phyloP scores from a whole-genome alignment of 2,113 vertebrate genomes.

The Phrynosoma platyrhinos region DNA sequence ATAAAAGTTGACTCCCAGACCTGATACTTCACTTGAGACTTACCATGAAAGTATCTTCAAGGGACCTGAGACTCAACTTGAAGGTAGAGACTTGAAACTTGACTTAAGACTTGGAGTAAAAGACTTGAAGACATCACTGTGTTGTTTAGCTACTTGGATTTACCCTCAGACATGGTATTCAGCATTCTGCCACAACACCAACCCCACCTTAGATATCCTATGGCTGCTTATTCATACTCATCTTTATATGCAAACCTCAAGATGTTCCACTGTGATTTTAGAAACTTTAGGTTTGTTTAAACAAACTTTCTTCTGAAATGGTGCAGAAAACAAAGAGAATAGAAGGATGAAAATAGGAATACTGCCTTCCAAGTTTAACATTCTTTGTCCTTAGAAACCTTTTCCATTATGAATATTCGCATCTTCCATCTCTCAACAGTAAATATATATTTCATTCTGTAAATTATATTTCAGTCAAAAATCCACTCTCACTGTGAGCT shows the following conservation, averaged over 20 bases:
- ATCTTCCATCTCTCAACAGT: background rate
- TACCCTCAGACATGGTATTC: too few relatives aligned
- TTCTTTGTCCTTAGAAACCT: background rate
- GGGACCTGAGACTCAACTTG: too few relatives aligned
- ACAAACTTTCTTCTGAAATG: background rate
- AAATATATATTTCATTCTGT: constrained; percentile 5
- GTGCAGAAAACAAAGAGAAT: background rate
- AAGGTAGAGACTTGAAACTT: too few relatives aligned
- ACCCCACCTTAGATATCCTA: too few relatives aligned
- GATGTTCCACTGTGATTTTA: background rate
- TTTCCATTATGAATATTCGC: background rate
- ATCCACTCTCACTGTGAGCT: background rate
- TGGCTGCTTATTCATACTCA: background rate
- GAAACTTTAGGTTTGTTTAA: background rate
- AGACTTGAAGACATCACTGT: too few relatives aligned
- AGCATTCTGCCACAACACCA: too few relatives aligned
- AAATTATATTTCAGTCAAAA: constrained; percentile 45
- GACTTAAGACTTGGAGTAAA: too few relatives aligned
- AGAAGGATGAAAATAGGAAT: too few relatives aligned
- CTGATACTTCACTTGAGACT: too few relatives aligned
- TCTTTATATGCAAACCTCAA: background rate
- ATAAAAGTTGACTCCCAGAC: too few relatives aligned
- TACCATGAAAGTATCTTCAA: too few relatives aligned
- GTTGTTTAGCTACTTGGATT: too few relatives aligned
- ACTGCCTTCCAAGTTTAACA: background rate